Base-by-base conservation (phyloP, 2,113 vertebrate species). In the Leptobrachium ailaonicum region DNA sequence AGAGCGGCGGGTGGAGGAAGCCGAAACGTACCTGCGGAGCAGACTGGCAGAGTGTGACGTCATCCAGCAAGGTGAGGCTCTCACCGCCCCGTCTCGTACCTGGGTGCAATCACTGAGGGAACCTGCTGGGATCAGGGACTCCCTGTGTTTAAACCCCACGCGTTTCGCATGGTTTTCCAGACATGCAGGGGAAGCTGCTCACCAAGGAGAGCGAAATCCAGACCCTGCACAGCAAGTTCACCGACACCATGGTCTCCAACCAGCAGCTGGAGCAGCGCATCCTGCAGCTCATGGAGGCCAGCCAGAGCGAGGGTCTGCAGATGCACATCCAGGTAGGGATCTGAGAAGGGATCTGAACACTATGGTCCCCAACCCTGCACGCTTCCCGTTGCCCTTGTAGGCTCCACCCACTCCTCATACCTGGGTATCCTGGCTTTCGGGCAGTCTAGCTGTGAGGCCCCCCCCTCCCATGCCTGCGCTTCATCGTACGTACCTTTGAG, bases 251-350 rank as follows among this genome's bases (percentile, higher is more conserved):
- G 83, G 92, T 98, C 66, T 95, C 96, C 60, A 98, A 98, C 79
- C 96, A 99, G 77, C 93, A 96, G 82, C 86, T 98, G 88, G 96
- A 99, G 83, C 95, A 97, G 89, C 94, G 93, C 86, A 92, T 96
- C 86, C 83, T 94, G 89, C 96, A 98, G 84, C 90, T 98, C 6
- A 88, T 97, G 89, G 96, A 97, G 66, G 92, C 93, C 12, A 95
- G 97, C 0, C 94, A 98, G 85, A 95, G 97, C 43, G 95, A 97
- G 68, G 88, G 94, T 4, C 83, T 98, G 75, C 95, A 98, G 84
- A 88, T 91, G 77, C 93, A 92, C 88, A 82, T 92, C 88, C 89
- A 94, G 92, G 92, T 91, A 83, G 73, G 70, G 42, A 45, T 44
- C 47, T 50, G 47, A 50, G 8, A 47, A 47, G 3, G 45, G 45